These are phyloP conservation scores for Pseudorectes ferrugineus DNA, from an alignment of 2,113 vertebrate genomes.

Conservation along the genomic window DNA sequence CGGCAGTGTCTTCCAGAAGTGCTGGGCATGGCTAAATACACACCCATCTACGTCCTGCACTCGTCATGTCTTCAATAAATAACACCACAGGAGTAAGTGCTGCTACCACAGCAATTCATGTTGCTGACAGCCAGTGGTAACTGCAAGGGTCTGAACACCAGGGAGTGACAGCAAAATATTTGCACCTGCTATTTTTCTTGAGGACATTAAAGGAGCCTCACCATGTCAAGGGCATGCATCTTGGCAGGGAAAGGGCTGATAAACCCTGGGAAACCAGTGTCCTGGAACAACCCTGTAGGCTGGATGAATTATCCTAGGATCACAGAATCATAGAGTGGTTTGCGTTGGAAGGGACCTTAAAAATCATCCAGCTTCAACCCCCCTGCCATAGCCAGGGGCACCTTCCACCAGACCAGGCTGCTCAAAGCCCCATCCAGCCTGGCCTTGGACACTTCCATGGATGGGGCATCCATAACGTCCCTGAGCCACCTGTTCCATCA, in stretches of 20 bases:
- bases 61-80: background rate
- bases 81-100: background rate
- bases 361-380: background rate
- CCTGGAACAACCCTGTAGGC: background rate
- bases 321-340: background rate
- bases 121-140: background rate
- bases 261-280: background rate
- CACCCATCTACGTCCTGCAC: background rate
- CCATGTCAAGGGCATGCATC: background rate
- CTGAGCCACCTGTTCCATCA: background rate
- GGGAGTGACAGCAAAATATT: background rate
- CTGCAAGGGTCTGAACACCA: background rate
- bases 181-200: background rate
- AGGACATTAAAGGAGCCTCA: background rate
- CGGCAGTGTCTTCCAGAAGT: accelerated
- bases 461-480: background rate
- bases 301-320: background rate
- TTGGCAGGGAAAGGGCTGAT: background rate
- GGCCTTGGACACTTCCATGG: background rate
- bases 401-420: background rate
- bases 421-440: background rate
- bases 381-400: background rate
- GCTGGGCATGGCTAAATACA: background rate
- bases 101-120: background rate
- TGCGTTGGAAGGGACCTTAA: background rate